phyloP scores from a whole-genome alignment of 2,888 invertebrate species.

The Rutpela maculata region DNA sequence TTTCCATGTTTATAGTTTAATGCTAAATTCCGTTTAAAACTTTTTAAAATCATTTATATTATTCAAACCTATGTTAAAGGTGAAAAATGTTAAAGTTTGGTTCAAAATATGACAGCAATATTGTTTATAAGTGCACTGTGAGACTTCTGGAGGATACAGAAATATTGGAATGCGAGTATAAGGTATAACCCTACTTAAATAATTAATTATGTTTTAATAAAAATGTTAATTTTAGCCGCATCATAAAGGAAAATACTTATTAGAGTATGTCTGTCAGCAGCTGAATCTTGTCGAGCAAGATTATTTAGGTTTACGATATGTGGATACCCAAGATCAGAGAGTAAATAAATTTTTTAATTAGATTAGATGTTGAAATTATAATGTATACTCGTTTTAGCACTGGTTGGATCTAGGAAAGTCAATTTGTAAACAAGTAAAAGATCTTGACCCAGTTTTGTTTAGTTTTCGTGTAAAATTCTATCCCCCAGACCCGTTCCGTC shows the following conservation, averaged over 20 bases:
- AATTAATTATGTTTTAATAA: conserved; percentile 39
- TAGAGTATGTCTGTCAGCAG: conserved; percentile 93
- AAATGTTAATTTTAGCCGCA: conserved; percentile 81
- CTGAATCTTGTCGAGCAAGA: conserved; percentile 94
- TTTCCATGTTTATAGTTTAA: conserved; percentile 41
- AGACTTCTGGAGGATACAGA: conserved; percentile 93
- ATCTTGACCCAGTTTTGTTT: conserved; percentile 92
- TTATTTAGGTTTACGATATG: conserved; percentile 95
- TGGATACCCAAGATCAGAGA: conserved; percentile 91
- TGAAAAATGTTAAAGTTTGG: conserved; percentile 73
- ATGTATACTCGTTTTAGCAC: conserved; percentile 80
- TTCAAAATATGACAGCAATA: conserved; percentile 83
- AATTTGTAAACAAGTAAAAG: conserved; percentile 94
- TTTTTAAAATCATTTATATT: conserved; percentile 26
- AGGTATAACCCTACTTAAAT: conserved; percentile 75
- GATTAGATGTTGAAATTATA: not conserved
- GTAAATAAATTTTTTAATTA: conserved; percentile 74
- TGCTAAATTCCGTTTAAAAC: conserved; percentile 37
- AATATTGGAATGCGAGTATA: conserved; percentile 94
- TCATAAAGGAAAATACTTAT: conserved; percentile 91
- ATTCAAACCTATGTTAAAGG: conserved; percentile 48
- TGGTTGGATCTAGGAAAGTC: conserved; percentile 95
- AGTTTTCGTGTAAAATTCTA: conserved; percentile 99
- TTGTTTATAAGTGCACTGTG: conserved; percentile 91
- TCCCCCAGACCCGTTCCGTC: conserved; percentile 93